Conservation (phyloP, 2,113 vertebrate species). For the Capreolus pygargus region DNA sequence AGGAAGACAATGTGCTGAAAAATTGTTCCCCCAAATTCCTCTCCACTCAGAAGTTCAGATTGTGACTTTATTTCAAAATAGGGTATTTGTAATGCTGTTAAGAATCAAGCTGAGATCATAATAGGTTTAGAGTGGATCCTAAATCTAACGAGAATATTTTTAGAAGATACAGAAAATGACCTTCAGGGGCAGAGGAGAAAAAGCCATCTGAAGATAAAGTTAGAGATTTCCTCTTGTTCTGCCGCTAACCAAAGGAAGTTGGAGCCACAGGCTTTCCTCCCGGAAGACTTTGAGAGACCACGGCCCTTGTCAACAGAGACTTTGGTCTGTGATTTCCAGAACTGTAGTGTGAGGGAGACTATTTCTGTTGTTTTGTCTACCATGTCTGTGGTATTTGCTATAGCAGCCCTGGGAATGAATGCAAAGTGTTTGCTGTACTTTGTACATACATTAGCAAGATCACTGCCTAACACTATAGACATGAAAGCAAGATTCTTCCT, state of each 20-base stretch:
- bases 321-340: background rate
- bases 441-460: background rate
- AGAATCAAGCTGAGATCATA: background rate
- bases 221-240: background rate
- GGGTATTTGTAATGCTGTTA: background rate
- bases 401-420: background rate
- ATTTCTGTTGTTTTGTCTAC: background rate
- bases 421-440: background rate
- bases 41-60: background rate
- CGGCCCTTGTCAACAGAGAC: too few relatives aligned
- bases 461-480: background rate
- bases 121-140: background rate
- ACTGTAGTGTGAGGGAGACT: background rate
- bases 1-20: background rate
- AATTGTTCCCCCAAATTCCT: background rate
- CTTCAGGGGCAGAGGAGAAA: background rate
- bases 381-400: background rate
- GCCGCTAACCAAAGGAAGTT: background rate
- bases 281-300: rapidly evolving
- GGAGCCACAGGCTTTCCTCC: background rate
- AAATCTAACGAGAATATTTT: background rate
- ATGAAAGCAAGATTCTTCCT: background rate
- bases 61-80: background rate
- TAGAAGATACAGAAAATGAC: background rate
- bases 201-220: background rate